Evolutionary conservation across 2,888 invertebrate genomes (phyloP), one percentile per base, ranked within the genome.

Genomic region (Ichneumoninae sp.): DNA sequence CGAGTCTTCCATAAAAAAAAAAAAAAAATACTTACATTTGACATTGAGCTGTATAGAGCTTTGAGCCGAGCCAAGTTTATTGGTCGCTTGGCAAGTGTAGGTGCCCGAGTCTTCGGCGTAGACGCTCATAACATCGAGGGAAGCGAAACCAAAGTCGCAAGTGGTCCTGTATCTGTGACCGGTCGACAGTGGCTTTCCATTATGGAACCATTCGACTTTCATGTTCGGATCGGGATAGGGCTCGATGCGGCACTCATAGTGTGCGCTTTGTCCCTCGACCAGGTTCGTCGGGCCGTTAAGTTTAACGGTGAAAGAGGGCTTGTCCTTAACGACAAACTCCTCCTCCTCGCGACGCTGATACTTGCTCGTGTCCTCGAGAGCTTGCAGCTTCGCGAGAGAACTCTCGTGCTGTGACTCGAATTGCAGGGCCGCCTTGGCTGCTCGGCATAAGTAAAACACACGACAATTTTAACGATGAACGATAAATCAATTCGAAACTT

Each of bases 91-190:
- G 94, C 98, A 97, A 16, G 97, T 97, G 91, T 98, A 98, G 93
- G 97, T 97, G 76, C 99, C 99, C 86, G 98, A 97, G 93, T 99
- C 99, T 94, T 98, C 98, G 22, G 97, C 97, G 90, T 98, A 98
- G 1, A 98, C 98, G 60, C 98, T 97, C 40, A 98, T 95, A 84
- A 99, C 97, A 93, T 99, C 99, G 86, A 99, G 95, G 75, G 99
- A 97, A 80, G 98, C 98, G 94, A 98, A 99, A 66, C 99, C 99
- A 93, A 99, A 99, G 93, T 99, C 99, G 91, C 97, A 98, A 69
- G 98, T 97, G 69, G 98, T 98, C 91, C 98, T 96, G 95, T 98
- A 98, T 85, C 99, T 96, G 92, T 98, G 98, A 79, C 98, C 98
- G 85, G 97, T 97, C 90, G 96, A 96, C 70, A 98, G 94, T 65